Evolutionary conservation across 2,888 invertebrate species (phyloP).

Genomic region (Helleia helle): DNA sequence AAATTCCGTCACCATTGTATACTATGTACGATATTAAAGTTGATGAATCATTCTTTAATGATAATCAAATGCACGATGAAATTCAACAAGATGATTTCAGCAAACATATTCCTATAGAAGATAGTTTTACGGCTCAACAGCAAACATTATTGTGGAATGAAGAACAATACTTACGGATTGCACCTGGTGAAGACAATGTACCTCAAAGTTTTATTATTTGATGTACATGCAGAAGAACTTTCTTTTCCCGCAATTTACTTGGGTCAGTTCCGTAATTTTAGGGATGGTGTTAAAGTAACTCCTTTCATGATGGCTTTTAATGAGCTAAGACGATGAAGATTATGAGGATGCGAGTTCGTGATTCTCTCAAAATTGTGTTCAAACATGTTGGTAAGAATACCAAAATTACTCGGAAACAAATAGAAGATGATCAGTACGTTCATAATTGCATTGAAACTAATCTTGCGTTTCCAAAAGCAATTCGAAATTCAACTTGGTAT

Average conservation of each 20-base stretch:
- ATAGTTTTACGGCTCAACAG: neutral
- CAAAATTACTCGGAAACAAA: no score
- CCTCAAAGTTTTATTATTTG: no score
- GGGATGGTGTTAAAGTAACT: conserved; percentile 28
- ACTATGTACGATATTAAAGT: no score
- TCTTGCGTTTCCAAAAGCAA: conserved; percentile 32
- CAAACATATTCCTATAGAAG: neutral
- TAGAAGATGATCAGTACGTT: no score
- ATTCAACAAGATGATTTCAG: neutral
- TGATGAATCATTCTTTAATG: no score
- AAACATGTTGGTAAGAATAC: no score
- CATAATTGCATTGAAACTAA: no score
- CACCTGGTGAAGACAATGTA: no score
- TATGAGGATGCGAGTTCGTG: no score
- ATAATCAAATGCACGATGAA: neutral
- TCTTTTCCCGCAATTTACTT: conserved; percentile 44
- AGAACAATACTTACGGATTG: conserved; percentile 29
- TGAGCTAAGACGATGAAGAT: conserved; percentile 44
- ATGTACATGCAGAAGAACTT: conserved; percentile 44
- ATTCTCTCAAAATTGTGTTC: no score
- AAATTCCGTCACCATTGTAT: neutral
- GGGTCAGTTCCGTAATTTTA: conserved; percentile 31
- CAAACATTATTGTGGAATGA: no score
- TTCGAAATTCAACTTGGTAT: conserved; percentile 41
- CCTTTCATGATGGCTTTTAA: conserved; percentile 37